A percentile compares a stretch with the other conserved stretches of the same genome.
These are phyloP conservation scores for Sternarchorhynchus goeldii DNA, from an alignment of 2,797 vertebrate genomes.

Conservation along the genomic window DNA sequence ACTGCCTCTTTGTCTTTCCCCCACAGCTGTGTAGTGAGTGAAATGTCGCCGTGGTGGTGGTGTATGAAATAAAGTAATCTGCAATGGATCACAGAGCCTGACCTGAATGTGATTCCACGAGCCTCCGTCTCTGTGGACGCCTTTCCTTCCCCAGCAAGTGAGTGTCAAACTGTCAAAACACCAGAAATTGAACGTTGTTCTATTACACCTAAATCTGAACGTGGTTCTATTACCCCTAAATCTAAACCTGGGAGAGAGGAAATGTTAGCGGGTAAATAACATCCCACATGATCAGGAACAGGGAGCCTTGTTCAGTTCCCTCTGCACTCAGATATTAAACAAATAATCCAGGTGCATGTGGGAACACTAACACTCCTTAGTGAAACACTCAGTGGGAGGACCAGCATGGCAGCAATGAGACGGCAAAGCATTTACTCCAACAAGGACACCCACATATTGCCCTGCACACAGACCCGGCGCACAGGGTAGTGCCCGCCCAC, in stretches of 20 bases:
- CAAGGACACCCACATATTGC: too few species aligned
- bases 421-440: too few species aligned
- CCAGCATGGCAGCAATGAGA: too few species aligned
- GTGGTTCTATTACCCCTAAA: too few species aligned
- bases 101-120: constrained; percentile 51
- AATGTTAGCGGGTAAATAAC: constrained; percentile 10
- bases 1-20: background rate
- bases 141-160: constrained; percentile 16
- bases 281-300: constrained; percentile 26
- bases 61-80: constrained; percentile 57
- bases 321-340: constrained; percentile 37
- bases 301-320: constrained; percentile 29
- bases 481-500: too few species aligned
- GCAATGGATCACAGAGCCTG: constrained; percentile 55
- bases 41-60: constrained; percentile 42
- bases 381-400: too few species aligned
- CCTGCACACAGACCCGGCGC: too few species aligned
- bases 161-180: constrained; percentile 46
- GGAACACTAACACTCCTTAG: too few species aligned
- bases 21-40: constrained; percentile 15
- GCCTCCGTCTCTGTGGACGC: constrained; percentile 11
- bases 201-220: background rate
- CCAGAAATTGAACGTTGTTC: background rate
- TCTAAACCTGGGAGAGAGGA: constrained; percentile 30
- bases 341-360: background rate